These are phyloP conservation scores for Esox lucius DNA, from an alignment of 2,797 vertebrate species.

Conservation along the genomic window DNA sequence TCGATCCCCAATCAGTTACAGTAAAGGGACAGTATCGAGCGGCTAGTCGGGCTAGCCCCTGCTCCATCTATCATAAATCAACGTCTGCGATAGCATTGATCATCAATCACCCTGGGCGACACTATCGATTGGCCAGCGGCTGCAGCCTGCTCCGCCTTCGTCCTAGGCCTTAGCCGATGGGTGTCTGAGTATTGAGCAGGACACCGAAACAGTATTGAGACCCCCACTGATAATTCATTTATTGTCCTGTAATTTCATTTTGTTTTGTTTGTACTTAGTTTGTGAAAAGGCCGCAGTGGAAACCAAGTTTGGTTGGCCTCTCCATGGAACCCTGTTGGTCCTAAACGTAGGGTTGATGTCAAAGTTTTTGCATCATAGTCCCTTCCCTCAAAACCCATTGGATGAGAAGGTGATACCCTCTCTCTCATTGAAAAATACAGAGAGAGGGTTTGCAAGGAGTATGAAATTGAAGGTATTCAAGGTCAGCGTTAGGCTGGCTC, in stretches of 20 bases:
- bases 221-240: constrained; percentile 76
- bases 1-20: constrained; percentile 71
- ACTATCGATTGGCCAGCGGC: constrained; percentile 57
- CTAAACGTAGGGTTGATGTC: too few relatives aligned
- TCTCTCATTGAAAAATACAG: too few relatives aligned
- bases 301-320: constrained; percentile 45
- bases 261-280: constrained; percentile 69
- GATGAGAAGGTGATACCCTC: too few relatives aligned
- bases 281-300: constrained; percentile 60
- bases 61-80: constrained; percentile 73
- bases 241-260: constrained; percentile 78
- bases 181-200: constrained; percentile 56
- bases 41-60: constrained; percentile 52
- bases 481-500: too few relatives aligned
- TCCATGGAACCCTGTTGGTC: neutral
- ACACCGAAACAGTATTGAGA: constrained; percentile 70
- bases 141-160: constrained; percentile 18
- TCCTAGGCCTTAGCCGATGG: constrained; percentile 44
- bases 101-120: constrained; percentile 68
- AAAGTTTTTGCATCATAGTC: too few relatives aligned
- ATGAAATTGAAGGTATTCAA: too few relatives aligned
- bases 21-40: constrained; percentile 58
- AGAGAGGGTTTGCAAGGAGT: too few relatives aligned
- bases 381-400: too few relatives aligned
- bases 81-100: constrained; percentile 64